Evolutionary conservation across 2,888 invertebrate species (phyloP).

Genomic region (Fragum whitleyi): DNA sequence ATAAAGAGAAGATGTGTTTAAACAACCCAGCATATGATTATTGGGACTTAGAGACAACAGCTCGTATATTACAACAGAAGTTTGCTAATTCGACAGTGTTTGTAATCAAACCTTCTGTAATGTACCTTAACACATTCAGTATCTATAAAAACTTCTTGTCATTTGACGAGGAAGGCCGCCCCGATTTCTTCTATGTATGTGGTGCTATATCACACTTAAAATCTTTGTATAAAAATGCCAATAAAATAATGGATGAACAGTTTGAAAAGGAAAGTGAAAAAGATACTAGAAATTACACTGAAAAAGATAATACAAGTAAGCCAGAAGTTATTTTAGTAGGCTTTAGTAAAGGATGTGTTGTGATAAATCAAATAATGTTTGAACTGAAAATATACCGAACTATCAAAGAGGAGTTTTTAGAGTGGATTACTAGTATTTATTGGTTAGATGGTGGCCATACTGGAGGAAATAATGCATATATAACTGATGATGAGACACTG

Average conservation of each 20-base stretch:
- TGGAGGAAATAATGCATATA: constrained; percentile 95
- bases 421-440: constrained; percentile 90
- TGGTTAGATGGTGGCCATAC: constrained; percentile 97
- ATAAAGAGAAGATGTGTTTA: constrained; percentile 92
- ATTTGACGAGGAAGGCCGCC: constrained; percentile 91
- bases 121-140: constrained; percentile 93
- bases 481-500: constrained; percentile 91
- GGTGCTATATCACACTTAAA: constrained; percentile 91
- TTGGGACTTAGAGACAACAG: constrained; percentile 94
- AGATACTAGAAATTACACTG: not conserved
- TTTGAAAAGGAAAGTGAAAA: not conserved
- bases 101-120: constrained; percentile 87
- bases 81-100: constrained; percentile 88
- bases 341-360: constrained; percentile 97
- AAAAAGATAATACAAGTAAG: not conserved
- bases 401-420: constrained; percentile 85
- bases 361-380: constrained; percentile 95
- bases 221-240: constrained; percentile 85
- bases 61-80: constrained; percentile 89
- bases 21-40: constrained; percentile 88
- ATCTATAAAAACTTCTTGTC: constrained; percentile 96
- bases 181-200: constrained; percentile 91
- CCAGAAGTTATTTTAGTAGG: constrained; percentile 87
- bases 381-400: constrained; percentile 89
- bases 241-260: constrained; percentile 16